These are phyloP conservation scores for Sminthopsis crassicaudata DNA, from an alignment of 2,113 vertebrate species.

Conservation along the genomic window DNA sequence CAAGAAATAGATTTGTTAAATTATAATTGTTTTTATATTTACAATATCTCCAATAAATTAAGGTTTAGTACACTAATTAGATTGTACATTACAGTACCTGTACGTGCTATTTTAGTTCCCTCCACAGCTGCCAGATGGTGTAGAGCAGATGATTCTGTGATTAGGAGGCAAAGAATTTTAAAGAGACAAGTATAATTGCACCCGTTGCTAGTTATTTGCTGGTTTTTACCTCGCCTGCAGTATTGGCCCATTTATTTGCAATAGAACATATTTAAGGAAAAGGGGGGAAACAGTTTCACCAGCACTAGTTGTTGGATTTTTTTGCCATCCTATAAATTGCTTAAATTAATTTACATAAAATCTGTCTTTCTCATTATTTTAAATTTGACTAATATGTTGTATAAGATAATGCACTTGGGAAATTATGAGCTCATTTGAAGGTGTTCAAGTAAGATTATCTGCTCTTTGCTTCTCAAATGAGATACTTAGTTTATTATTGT, in stretches of 20 bases:
- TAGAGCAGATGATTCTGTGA: conserved; percentile 62
- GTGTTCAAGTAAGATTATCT: neutral
- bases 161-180: conserved; percentile 70
- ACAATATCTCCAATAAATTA: conserved; percentile 78
- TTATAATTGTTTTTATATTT: conserved; percentile 84
- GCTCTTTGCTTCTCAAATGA: neutral
- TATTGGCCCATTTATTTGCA: neutral
- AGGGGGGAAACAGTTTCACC: neutral
- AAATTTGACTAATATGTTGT: neutral
- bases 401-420: neutral
- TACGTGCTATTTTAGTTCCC: conserved; percentile 60
- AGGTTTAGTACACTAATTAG: conserved; percentile 80
- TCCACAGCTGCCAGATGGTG: conserved; percentile 76
- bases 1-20: conserved; percentile 74
- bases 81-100: conserved; percentile 74
- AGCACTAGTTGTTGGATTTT: neutral
- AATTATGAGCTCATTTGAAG: neutral
- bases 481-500: neutral
- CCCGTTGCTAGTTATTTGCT: neutral
- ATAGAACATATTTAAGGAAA: neutral
- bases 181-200: conserved; percentile 46
- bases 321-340: neutral
- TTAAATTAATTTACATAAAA: neutral
- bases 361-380: neutral
- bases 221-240: neutral